phyloP scores from a whole-genome alignment of 2,888 invertebrate species.

The Saturnia japonica region DNA sequence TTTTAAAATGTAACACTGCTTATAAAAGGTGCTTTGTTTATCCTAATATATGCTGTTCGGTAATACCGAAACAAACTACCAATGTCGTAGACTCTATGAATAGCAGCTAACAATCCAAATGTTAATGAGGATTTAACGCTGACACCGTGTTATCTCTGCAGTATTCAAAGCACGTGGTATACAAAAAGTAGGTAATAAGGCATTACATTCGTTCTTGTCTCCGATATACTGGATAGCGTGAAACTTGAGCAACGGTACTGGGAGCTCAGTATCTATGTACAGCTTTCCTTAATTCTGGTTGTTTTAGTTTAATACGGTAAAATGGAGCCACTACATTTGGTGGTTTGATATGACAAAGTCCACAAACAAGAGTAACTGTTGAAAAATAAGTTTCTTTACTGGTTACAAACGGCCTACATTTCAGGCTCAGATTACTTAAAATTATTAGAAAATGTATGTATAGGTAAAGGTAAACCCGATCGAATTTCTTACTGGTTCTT shows the following conservation, averaged over 20 bases:
- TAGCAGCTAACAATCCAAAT: conserved; percentile 75
- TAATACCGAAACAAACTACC: conserved; percentile 79
- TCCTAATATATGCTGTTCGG: conserved; percentile 73
- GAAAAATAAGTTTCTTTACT: background rate
- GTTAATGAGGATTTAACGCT: conserved; percentile 72
- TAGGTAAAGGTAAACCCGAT: no score
- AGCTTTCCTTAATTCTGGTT: background rate
- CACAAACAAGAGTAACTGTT: background rate
- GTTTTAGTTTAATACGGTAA: background rate
- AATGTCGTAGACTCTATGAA: conserved; percentile 76
- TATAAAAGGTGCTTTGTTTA: conserved; percentile 73
- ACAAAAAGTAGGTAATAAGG: conserved; percentile 60
- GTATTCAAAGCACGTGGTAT: conserved; percentile 68
- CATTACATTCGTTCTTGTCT: conserved; percentile 63
- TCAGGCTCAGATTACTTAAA: background rate
- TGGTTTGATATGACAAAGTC: background rate
- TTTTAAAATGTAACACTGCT: conserved; percentile 63
- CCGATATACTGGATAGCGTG: conserved; percentile 47
- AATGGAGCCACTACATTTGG: background rate
- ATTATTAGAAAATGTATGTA: background rate
- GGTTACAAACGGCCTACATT: background rate
- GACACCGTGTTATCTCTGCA: conserved; percentile 49
- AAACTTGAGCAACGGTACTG: conserved; percentile 54
- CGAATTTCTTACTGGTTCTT: no score
- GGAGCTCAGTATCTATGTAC: conserved; percentile 42